These are phyloP conservation scores for Gallinago media DNA, from an alignment of 2,113 vertebrate species.

Conservation along the genomic window DNA sequence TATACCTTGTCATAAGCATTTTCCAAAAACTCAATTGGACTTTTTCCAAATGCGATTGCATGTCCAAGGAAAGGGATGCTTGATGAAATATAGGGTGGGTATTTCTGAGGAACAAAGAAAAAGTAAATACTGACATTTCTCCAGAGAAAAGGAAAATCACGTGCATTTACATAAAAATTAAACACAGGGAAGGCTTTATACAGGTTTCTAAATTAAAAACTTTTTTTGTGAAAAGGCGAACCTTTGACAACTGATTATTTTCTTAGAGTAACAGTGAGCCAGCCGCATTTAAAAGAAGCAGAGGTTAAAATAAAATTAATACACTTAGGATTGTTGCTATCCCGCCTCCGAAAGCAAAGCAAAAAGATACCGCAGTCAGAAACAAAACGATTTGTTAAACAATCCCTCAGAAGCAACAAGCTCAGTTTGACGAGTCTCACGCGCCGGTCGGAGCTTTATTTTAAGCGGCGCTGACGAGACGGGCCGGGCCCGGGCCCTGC, in stretches of 20 bases:
- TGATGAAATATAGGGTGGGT: slow-evolving; percentile 91
- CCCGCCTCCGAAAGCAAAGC: not conserved
- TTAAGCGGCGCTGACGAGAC: rapidly evolving
- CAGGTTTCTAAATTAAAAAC: not conserved
- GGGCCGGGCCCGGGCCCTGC: rapidly evolving
- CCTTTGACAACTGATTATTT: not conserved
- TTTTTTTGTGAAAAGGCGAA: not conserved
- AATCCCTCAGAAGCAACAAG: not conserved
- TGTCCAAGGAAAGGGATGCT: slow-evolving; percentile 93
- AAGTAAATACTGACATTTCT: not conserved
- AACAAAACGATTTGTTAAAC: rapidly evolving
- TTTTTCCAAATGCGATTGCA: slow-evolving; percentile 92
- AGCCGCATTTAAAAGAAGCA: not conserved
- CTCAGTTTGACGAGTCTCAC: rapidly evolving
- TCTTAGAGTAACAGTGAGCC: not conserved
- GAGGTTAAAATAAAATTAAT: not conserved
- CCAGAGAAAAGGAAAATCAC: not conserved
- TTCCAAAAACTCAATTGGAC: slow-evolving; percentile 95
- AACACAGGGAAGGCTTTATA: not conserved
- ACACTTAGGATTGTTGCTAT: too few relatives aligned
- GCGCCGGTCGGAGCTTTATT: rapidly evolving
- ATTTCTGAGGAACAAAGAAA: slow-evolving; percentile 78
- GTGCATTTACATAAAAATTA: not conserved
- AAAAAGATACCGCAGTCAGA: not conserved
- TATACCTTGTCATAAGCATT: slow-evolving; percentile 92